Evolutionary conservation across 2,797 vertebrate species (phyloP).

Genomic region (Channallabes apus): DNA sequence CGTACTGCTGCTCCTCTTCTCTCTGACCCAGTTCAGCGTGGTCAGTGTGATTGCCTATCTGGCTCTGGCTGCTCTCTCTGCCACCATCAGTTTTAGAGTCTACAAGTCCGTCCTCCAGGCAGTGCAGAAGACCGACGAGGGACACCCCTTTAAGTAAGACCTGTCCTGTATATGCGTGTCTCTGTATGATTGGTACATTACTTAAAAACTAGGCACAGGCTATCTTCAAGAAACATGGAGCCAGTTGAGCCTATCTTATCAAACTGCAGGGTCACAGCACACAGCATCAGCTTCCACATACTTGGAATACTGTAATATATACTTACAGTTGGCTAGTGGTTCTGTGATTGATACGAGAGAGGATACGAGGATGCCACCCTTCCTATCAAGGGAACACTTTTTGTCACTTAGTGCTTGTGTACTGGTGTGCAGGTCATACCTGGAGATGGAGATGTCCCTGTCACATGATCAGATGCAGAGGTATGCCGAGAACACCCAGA

Average conservation of each 20-base stretch:
- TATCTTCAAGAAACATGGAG: background rate
- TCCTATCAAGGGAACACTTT: too few species aligned
- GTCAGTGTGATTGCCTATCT: slow-evolving; percentile 92
- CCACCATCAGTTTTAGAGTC: slow-evolving; percentile 96
- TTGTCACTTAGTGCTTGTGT: background rate
- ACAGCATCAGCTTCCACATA: background rate
- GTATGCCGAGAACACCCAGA: slow-evolving; percentile 81
- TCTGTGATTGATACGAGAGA: background rate
- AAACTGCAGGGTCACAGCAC: background rate
- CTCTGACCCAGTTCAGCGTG: slow-evolving; percentile 90
- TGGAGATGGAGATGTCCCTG: slow-evolving; percentile 85
- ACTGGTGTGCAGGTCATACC: slow-evolving; percentile 72
- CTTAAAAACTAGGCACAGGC: background rate
- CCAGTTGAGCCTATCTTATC: background rate
- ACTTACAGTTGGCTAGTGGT: background rate
- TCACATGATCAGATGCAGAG: slow-evolving; percentile 88
- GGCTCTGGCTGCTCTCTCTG: slow-evolving; percentile 85
- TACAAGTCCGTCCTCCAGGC: slow-evolving; percentile 94
- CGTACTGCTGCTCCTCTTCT: slow-evolving; percentile 86
- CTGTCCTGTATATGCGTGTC: slow-evolving; percentile 30
- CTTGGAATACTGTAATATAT: too few species aligned
- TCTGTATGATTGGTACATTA: background rate
- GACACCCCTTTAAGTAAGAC: slow-evolving; percentile 91
- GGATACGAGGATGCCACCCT: background rate
- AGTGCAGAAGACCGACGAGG: slow-evolving; percentile 91